phyloP scores from a whole-genome alignment of 2,113 vertebrate genomes.

The Actenoides lindsayi region DNA sequence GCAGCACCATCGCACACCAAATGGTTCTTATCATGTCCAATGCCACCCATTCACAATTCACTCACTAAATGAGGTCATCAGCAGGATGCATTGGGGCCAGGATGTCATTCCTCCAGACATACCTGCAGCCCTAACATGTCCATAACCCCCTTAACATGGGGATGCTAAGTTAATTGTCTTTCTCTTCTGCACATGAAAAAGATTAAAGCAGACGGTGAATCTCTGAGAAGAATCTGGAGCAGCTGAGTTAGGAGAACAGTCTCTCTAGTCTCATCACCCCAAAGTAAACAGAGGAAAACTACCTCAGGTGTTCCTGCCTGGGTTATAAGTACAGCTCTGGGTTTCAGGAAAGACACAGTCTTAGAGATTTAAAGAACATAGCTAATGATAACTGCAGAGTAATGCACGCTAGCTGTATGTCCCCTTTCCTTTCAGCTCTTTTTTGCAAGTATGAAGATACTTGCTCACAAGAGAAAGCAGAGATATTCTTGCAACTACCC shows the following conservation, averaged over 20 bases:
- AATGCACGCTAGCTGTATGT: background rate
- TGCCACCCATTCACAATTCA: background rate
- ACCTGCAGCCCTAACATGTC: background rate
- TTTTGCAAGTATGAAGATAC: background rate
- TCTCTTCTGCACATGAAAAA: background rate
- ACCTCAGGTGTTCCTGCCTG: background rate
- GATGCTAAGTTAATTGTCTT: background rate
- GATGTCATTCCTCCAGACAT: background rate
- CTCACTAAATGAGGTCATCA: background rate
- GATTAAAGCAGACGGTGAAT: background rate
- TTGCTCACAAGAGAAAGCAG: background rate
- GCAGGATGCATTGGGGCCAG: fast-evolving
- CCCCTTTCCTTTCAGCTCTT: conserved; percentile 8
- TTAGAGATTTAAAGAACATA: background rate
- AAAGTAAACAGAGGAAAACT: background rate
- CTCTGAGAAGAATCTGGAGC: background rate
- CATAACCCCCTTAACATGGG: background rate
- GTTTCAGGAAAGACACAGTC: background rate
- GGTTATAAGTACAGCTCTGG: background rate
- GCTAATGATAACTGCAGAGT: background rate
- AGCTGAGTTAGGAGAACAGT: background rate
- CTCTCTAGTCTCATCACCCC: background rate
- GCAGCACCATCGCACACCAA: background rate
- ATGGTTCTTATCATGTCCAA: fast-evolving
- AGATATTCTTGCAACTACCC: background rate